phyloP scores from a whole-genome alignment of 2,113 vertebrate species.

The Erpornis zantholeuca region DNA sequence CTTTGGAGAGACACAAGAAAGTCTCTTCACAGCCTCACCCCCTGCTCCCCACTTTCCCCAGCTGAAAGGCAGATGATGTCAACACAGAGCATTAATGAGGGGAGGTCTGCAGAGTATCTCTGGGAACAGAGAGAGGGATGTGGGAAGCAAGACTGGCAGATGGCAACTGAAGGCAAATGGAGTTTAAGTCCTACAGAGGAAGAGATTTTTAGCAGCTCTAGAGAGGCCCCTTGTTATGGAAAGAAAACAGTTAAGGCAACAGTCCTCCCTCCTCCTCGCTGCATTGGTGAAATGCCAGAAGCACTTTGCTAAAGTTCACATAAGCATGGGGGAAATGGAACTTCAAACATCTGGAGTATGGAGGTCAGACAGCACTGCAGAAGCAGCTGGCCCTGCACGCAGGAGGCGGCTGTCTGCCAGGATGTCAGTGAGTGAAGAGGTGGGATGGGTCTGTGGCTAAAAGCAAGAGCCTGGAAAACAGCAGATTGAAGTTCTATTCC shows the following conservation, averaged over 20 bases:
- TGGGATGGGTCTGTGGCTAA: neutral
- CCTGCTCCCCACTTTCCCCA: neutral
- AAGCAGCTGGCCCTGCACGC: conserved; percentile 27
- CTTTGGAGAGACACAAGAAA: neutral
- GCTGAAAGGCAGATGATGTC: neutral
- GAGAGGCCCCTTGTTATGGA: neutral
- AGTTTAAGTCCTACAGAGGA: neutral
- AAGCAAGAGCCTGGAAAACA: neutral
- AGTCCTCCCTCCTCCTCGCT: neutral
- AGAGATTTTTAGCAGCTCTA: neutral
- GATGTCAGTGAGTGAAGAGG: neutral
- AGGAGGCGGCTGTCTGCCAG: neutral
- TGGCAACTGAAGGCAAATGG: conserved; percentile 4
- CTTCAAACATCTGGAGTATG: conserved; percentile 59
- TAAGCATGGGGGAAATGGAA: conserved; percentile 46
- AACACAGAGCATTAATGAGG: neutral
- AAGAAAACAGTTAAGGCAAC: neutral
- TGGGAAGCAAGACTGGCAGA: conserved; percentile 19
- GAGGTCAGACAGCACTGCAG: neutral
- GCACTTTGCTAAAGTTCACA: conserved; percentile 37
- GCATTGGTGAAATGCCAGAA: conserved; percentile 55
- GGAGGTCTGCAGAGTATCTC: neutral
- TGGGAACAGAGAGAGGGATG: neutral
- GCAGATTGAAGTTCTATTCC: conserved; percentile 44
- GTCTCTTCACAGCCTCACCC: neutral